These are phyloP conservation scores for Myotis lucifugus DNA, from an alignment of 2,113 vertebrate species.

Conservation along the genomic window DNA sequence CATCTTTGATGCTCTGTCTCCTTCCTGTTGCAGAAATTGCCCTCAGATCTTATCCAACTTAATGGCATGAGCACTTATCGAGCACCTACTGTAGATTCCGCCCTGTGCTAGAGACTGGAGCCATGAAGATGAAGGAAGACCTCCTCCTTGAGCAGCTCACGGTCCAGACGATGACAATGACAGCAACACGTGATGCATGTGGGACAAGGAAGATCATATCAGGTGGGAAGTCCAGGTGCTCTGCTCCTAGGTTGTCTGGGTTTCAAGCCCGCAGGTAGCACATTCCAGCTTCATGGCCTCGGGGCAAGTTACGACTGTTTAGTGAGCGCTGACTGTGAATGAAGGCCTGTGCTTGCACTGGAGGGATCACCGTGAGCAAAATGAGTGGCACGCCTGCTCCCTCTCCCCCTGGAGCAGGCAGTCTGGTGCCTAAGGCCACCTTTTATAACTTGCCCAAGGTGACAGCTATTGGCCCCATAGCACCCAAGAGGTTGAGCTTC, in stretches of 20 bases:
- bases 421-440: neutral
- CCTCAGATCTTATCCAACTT: neutral
- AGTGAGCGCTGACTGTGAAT: neutral
- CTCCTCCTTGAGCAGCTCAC: neutral
- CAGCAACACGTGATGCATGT: neutral
- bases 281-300: neutral
- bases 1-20: too few species aligned
- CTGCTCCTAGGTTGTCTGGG: neutral
- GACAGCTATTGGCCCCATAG: neutral
- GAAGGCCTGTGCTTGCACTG: neutral
- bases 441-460: neutral
- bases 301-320: neutral
- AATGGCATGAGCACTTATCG: neutral
- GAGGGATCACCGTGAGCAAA: neutral
- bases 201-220: neutral
- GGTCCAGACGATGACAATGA: neutral
- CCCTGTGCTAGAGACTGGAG: neutral
- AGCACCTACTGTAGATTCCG: neutral
- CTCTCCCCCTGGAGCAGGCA: neutral
- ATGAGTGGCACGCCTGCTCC: neutral
- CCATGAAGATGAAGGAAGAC: neutral
- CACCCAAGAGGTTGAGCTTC: neutral
- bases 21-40: neutral
- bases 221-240: neutral
- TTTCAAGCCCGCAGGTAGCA: neutral